A percentile compares a stretch with the other conserved stretches of the same genome.
phyloP scores from a whole-genome alignment of 2,113 vertebrate genomes.

The Progne subis region DNA sequence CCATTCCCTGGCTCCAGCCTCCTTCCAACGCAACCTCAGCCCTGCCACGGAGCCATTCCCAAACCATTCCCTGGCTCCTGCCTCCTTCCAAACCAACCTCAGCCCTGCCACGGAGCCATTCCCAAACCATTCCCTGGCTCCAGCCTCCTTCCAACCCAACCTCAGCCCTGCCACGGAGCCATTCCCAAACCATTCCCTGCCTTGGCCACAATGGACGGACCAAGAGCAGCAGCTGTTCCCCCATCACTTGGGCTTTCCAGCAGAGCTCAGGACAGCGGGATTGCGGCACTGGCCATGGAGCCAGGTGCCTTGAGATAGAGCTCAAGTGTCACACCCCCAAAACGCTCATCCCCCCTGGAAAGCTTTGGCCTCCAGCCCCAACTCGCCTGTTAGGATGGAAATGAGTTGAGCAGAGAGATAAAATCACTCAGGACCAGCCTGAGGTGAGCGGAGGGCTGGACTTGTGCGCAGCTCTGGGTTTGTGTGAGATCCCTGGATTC shows the following conservation, averaged over 20 bases:
- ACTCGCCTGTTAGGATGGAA: background rate
- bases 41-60: background rate
- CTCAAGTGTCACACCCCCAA: background rate
- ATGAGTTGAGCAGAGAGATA: background rate
- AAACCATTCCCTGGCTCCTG: fast-evolving
- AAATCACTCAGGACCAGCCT: background rate
- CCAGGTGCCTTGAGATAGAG: background rate
- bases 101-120: too few relatives aligned
- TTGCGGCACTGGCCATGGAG: fast-evolving
- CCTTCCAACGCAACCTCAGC: too few relatives aligned
- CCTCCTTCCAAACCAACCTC: background rate
- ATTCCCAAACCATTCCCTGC: fast-evolving
- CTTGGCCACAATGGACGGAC: fast-evolving
- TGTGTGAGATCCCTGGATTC: fast-evolving
- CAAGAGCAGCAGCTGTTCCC: background rate
- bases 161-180: fast-evolving
- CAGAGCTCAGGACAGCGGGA: background rate
- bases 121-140: too few relatives aligned
- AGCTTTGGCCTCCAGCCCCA: background rate
- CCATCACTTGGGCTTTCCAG: background rate
- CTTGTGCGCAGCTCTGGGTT: fast-evolving
- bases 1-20: too few relatives aligned
- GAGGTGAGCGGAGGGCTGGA: background rate
- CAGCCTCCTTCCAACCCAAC: too few relatives aligned
- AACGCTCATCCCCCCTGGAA: background rate